phyloP scores from a whole-genome alignment of 2,888 invertebrate genomes.

The Drosophila merina region DNA sequence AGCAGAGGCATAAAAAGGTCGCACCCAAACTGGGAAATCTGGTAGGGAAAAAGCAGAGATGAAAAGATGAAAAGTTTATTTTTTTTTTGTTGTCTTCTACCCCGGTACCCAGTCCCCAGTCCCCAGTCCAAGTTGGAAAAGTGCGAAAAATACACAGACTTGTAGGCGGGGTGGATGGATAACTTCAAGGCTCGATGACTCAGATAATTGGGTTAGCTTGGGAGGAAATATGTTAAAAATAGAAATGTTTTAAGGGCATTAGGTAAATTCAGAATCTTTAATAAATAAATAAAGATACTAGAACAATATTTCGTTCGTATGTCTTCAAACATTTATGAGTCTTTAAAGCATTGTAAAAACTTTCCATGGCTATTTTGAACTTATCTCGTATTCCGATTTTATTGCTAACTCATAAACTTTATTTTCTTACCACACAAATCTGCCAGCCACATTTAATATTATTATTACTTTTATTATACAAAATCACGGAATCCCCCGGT shows the following conservation, averaged over 20 bases:
- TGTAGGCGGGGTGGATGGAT: constrained; percentile 10
- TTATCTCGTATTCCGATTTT: no score
- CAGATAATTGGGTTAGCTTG: constrained; percentile 21
- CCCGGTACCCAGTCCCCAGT: no score
- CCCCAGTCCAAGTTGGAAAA: constrained; percentile 2
- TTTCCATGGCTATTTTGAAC: no score
- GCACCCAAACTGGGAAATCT: constrained; percentile 44
- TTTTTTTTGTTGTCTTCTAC: neutral
- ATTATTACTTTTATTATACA: neutral
- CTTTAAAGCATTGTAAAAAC: no score
- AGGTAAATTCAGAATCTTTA: neutral
- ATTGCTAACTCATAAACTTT: no score
- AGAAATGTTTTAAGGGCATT: constrained; percentile 8
- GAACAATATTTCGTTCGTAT: no score
- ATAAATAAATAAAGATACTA: no score
- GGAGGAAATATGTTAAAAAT: constrained; percentile 3
- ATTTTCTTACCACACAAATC: neutral
- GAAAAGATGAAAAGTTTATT: constrained; percentile 35
- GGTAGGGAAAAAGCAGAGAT: constrained; percentile 21
- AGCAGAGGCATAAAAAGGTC: constrained; percentile 65
- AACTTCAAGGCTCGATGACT: constrained; percentile 33
- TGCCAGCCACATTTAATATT: neutral
- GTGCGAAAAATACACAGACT: constrained; percentile 23
- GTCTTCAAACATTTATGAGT: no score
- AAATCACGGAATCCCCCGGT: no score